Evolutionary conservation across 2,113 vertebrate genomes (phyloP).

Genomic region (Oenanthe oenanthe): DNA sequence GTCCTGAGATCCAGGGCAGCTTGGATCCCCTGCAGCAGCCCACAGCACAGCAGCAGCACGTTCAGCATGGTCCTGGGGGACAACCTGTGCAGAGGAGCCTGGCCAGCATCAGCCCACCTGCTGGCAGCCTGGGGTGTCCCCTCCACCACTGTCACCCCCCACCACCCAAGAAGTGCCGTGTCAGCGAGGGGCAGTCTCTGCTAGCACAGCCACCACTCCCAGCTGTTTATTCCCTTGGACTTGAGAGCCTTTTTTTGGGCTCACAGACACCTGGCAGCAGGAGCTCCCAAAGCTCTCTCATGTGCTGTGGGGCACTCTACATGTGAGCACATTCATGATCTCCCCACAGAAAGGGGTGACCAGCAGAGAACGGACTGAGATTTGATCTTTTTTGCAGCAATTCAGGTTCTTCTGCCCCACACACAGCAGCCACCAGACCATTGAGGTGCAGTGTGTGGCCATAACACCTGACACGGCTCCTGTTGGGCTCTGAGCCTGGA

Average conservation of each 20-base stretch:
- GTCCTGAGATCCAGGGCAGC: slow-evolving; percentile 6
- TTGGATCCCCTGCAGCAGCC: slow-evolving; percentile 70
- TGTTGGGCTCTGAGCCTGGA: background rate
- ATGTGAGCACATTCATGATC: background rate
- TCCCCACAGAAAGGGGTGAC: rapidly evolving
- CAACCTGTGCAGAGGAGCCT: background rate
- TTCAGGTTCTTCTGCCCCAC: background rate
- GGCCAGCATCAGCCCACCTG: rapidly evolving
- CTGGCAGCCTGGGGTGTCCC: background rate
- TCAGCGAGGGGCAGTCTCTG: background rate
- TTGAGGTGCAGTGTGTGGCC: rapidly evolving
- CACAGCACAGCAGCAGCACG: slow-evolving; percentile 70
- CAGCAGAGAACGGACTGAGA: background rate
- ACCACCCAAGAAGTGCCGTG: rapidly evolving
- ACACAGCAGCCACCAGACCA: background rate
- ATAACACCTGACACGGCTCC: rapidly evolving
- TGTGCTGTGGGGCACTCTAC: rapidly evolving
- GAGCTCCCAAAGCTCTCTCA: background rate
- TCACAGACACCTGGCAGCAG: background rate
- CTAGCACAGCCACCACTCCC: rapidly evolving
- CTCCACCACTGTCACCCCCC: rapidly evolving
- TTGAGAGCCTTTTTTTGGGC: background rate
- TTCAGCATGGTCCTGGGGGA: slow-evolving; percentile 68
- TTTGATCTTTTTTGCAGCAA: background rate
- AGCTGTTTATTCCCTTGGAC: background rate